Base-by-base conservation (phyloP, 2,113 vertebrate species). In the Casuarius casuarius region DNA sequence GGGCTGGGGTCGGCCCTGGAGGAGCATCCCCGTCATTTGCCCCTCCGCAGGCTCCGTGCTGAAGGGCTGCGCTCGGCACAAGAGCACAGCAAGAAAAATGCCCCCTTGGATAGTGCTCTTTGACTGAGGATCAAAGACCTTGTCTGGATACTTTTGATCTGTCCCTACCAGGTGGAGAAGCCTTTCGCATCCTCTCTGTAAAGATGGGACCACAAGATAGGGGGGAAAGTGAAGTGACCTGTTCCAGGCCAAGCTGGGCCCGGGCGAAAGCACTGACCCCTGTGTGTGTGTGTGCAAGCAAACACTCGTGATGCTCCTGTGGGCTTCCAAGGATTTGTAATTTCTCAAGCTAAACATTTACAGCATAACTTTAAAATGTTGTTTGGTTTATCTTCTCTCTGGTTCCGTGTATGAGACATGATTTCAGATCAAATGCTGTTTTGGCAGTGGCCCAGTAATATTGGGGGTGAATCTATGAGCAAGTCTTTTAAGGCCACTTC, bases 31-130 rank as follows among this genome's bases (percentile, higher is more conserved):
- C 3, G 31, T 13, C 19, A 19, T 21, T 5, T 33, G 2, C 5
- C 12, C 3, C 51, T 4, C 61, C 31, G 3, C 0, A 48, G 4
- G 16, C 49, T 23, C 78, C 16, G 0, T 0, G 25, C 15, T 13
- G 3, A 52, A 48, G 54, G 33, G 58, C 29, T 58, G 59, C 44
- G 65, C 44, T 42, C 59, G 10, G 18, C 26, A 12, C 26, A 13
- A 1, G 22, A 28, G 26, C 9, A 3, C 7, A 18, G 26, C n/a
- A 46, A 23, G 35, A 11, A 11, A 29, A 23, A 9, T 8, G 0
- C 28, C 23, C 40, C 1, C 9, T n/a, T 78, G 76, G 35, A 54
- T 80, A 80, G 0, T 0, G 0, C 8, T 66, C 51, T 46, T 33
- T 48, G 49, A 12, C 33, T 93, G 38, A 2, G 12, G 3, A 8